These are phyloP conservation scores for Colinus virginianus DNA, from an alignment of 2,113 vertebrate species.

Conservation along the genomic window DNA sequence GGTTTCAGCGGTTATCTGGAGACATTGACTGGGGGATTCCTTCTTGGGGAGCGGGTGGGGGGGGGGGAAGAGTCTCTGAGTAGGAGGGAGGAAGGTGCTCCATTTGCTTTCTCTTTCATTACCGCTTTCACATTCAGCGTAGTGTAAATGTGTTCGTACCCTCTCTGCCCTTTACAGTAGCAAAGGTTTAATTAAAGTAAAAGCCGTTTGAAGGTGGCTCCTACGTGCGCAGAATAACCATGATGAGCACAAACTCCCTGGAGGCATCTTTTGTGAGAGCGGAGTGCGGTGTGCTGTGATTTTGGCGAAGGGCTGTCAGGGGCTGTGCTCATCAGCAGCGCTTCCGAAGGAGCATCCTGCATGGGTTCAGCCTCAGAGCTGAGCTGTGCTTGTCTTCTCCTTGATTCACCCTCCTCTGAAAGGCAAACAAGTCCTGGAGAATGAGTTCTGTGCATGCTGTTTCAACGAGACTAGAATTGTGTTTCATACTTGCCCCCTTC, in stretches of 20 bases:
- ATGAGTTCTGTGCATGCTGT: neutral
- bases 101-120: neutral
- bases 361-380: neutral
- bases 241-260: constrained; percentile 19
- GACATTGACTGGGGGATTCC: neutral
- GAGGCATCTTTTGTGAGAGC: constrained; percentile 53
- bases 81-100: neutral
- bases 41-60: neutral
- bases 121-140: rapidly evolving
- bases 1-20: neutral
- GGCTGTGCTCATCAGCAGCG: neutral
- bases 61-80: neutral
- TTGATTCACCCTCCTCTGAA: neutral
- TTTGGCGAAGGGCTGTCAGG: constrained; percentile 21
- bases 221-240: constrained; percentile 31
- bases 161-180: neutral
- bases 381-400: rapidly evolving
- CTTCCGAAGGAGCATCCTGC: neutral
- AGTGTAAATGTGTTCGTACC: neutral
- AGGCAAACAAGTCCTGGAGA: neutral
- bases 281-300: neutral
- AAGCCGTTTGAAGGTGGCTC: constrained; percentile 30
- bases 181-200: constrained; percentile 24
- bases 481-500: neutral
- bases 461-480: neutral